These are phyloP conservation scores for Ditylenchus dipsaci DNA, from an alignment of 1,140 invertebrate species.

Conservation along the genomic window DNA sequence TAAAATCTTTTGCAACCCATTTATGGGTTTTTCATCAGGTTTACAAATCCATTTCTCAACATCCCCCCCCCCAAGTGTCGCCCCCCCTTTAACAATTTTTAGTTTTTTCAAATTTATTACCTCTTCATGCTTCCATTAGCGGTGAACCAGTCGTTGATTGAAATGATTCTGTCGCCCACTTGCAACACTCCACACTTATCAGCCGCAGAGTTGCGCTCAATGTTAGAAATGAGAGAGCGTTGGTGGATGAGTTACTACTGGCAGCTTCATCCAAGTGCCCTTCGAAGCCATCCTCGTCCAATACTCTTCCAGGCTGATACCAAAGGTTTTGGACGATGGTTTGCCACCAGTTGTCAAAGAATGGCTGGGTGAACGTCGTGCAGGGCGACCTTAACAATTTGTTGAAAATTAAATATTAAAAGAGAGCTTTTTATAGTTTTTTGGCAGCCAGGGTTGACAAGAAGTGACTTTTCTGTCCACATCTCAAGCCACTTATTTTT, in stretches of 20 bases:
- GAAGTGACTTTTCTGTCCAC: too few species aligned
- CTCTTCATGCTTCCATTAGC: conserved; percentile 61
- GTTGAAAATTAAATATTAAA: too few species aligned
- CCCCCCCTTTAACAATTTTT: too few species aligned
- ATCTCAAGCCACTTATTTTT: too few species aligned
- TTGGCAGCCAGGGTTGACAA: too few species aligned
- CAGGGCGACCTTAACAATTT: too few species aligned
- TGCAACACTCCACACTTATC: conserved; percentile 76
- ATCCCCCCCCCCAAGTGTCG: too few species aligned
- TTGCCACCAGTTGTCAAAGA: conserved; percentile 61
- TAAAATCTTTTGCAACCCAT: too few species aligned
- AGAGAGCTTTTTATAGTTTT: too few species aligned
- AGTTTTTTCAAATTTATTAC: conserved; percentile 54
- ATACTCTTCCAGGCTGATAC: conserved; percentile 59
- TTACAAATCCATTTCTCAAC: too few species aligned
- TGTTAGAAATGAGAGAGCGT: conserved; percentile 65
- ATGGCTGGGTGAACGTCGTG: too few species aligned
- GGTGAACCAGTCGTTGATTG: conserved; percentile 69
- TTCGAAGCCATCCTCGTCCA: conserved; percentile 23
- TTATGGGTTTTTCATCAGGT: too few species aligned
- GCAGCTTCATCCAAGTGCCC: background rate
- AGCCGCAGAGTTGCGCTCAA: conserved; percentile 69
- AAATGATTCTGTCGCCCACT: conserved; percentile 75
- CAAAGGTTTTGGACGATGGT: conserved; percentile 58
- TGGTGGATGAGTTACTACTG: background rate